Base-by-base conservation (phyloP, 1,140 invertebrate species). In the Charaxes varanes region DNA sequence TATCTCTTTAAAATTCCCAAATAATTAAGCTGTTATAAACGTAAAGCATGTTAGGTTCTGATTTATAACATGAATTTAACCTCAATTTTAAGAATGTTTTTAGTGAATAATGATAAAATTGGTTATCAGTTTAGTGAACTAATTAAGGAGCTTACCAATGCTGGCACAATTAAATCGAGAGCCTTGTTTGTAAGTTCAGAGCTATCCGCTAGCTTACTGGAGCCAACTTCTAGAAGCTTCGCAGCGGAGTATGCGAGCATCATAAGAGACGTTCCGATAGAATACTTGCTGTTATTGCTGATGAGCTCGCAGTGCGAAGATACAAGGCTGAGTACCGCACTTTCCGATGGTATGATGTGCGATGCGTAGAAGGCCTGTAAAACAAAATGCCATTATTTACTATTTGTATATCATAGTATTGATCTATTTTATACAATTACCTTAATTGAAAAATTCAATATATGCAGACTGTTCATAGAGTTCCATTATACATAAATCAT, bases 281-380 rank as follows among this genome's bases (percentile, higher is more conserved):
- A 66, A 51, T 79, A 80, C 30, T 69, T 74, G 8, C 44, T 44
- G 31, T 66, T 71, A 28, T 51, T 58, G 37, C 68, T 83, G 44
- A 84, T 82, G 5, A 78, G 55, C 40, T 80, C 77, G 48, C 73
- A 73, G 51, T 84, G 80, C 3, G 63, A 68, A 0, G 64, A 58
- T 4, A 91, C 85, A 1, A 89, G 85, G 14, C 87, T 87, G 41
- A 91, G 81, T 4, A 94, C 88, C 46, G 93, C 94, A 57, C 90
- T 94, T 65, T 96, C 94, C 0, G 91, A 90, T 12, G 93, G 93
- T 50, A 95, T 91, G 3, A 94, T 90, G 63, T 96, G 93, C 52
- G 89, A 91, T 8, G 89, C 87, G 63, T 91, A 93, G 3, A 89
- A 88, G 24, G 88, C 88, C 92, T 93, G 68, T 21, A 43, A 48